phyloP scores from a whole-genome alignment of 2,797 vertebrate species.

The Odontamblyopus lacepedii region DNA sequence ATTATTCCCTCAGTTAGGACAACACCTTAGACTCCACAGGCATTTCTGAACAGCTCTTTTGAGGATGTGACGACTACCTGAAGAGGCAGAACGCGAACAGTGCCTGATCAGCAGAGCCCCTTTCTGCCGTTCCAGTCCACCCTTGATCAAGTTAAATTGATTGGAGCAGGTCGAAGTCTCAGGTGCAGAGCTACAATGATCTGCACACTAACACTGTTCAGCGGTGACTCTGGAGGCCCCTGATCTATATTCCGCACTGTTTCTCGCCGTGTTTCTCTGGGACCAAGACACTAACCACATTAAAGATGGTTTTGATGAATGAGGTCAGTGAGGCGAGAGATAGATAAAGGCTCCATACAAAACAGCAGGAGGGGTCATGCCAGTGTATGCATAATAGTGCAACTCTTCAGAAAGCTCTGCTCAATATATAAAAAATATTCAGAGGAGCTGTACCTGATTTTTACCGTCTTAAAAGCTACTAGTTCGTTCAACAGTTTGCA shows the following conservation, averaged over 20 bases:
- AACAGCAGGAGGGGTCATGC: not conserved
- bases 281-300: not conserved
- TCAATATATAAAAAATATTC: too few relatives aligned
- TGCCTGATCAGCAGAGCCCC: not conserved
- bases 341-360: not conserved
- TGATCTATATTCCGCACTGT: conserved; percentile 4
- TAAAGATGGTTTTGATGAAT: conserved; percentile 2
- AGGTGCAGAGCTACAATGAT: not conserved
- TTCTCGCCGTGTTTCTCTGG: not conserved
- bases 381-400: not conserved
- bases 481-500: too few relatives aligned
- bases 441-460: too few relatives aligned
- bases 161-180: not conserved
- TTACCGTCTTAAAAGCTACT: too few relatives aligned
- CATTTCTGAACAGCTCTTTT: not conserved
- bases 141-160: not conserved
- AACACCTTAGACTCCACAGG: not conserved
- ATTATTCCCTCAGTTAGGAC: not conserved
- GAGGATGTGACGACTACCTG: not conserved
- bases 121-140: not conserved
- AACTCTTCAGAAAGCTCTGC: too few relatives aligned
- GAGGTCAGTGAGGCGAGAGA: not conserved
- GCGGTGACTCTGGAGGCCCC: not conserved
- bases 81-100: not conserved
- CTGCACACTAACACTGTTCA: not conserved